Base-by-base conservation (phyloP, 2,113 vertebrate genomes). In the Canis aureus region DNA sequence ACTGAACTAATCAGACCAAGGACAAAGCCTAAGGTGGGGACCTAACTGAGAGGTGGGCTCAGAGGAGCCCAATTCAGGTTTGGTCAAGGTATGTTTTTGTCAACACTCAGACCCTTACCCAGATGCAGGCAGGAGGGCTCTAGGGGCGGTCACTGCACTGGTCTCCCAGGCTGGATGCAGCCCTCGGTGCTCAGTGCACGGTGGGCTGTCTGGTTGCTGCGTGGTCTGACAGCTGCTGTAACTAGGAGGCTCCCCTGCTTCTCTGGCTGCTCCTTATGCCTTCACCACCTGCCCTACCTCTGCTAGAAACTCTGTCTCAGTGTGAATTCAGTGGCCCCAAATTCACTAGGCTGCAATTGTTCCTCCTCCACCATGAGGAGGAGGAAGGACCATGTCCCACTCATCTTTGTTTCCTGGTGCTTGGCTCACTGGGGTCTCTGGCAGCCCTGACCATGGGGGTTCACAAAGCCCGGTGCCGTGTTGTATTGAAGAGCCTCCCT, bases 131-230 rank as follows among this genome's bases (percentile, higher is more conserved):
- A 59, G 11, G 3, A 29, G 35, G 32, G 62, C 3, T 29, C 6
- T 5, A 15, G 3, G 22, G 55, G 7, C 17, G 0, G 16, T 29
- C 49, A 10, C 32, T 35, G 59, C 4, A 0, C 38, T 1, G 25
- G 43, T 5, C 8, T 76, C 23, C 73, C 11, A 15, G 29, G 16
- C 12, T 0, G 3, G 29, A 7, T 0, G 25, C 35, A 67, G 32
- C 5, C 11, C 3, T 89, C 32, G 6, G 16, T 12, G 25, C 29
- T 60, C 17, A 4, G 10, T 0, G 0, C 17, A 11, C n/a, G 49
- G 15, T 2, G 16, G 12, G n/a, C 20, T 79, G 9, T 27, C 2
- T 74, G 71, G 76, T 76, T 32, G 43, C 32, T 35, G 6, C 1
- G 22, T 12, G n/a, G 89, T 23, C 23, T 43, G 90, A 23, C 53